Conservation (phyloP, 2,113 vertebrate species). For the Clarias magur region DNA sequence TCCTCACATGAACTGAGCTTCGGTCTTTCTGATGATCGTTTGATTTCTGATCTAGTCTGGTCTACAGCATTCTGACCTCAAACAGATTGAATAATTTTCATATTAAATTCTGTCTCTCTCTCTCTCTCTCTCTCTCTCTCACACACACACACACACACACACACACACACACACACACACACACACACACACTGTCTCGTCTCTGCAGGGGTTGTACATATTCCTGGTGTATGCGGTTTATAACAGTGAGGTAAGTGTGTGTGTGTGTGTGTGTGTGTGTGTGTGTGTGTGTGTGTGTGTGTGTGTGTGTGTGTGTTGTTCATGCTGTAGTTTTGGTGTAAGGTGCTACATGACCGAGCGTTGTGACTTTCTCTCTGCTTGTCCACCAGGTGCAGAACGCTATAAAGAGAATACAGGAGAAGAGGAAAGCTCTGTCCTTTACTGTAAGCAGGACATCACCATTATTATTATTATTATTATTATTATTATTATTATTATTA, state of each 20-base stretch:
- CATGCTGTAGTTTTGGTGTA: neutral
- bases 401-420: constrained; percentile 87
- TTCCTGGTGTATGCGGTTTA: constrained; percentile 88
- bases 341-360: neutral
- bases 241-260: constrained; percentile 83
- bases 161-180: no score
- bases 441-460: constrained; percentile 65
- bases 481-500: no score
- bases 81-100: neutral
- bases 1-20: neutral
- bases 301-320: neutral
- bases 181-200: constrained; percentile 26
- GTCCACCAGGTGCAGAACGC: constrained; percentile 83
- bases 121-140: neutral
- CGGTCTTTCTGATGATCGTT: neutral
- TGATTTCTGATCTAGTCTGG: neutral
- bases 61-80: neutral
- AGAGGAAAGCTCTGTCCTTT: constrained; percentile 82
- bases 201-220: constrained; percentile 85
- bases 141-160: neutral
- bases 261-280: no score
- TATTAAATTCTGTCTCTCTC: neutral
- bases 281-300: neutral
- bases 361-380: constrained; percentile 2
- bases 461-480: neutral